Evolutionary conservation across 2,888 invertebrate genomes (phyloP), one percentile per base, ranked within the genome.

Genomic region (Mythimna vitellina): DNA sequence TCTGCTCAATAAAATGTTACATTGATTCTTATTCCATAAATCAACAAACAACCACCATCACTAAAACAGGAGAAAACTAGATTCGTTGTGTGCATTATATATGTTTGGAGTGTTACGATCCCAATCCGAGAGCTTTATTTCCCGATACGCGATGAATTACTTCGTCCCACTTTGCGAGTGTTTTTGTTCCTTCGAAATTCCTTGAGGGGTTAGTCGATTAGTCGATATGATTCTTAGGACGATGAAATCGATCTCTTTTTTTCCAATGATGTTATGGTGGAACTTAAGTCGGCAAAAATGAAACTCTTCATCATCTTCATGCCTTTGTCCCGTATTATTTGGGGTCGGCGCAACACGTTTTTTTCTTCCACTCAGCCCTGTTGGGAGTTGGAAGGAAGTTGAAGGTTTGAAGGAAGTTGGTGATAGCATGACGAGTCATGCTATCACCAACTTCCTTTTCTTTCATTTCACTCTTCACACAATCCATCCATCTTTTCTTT

Each of bases 11-110:
- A 49, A 20, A 49, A 20, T 20, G 7, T 20, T 20, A 49, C 49
- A 20, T 20, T 12, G 25, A 8, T 6, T 57, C 9, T 49, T 38
- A 20, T 51, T 64, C 12, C 46, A 38, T 14, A 70, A 68, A 70
- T 64, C 65, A n/a, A 46, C 46, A 46, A 46, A 60, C 29, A 3
- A 60, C 46, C 53, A 14, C 8, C 53, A 73, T 81, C 58, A 82
- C 79, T 62, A 66, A 58, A 65, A n/a, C 22, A 72, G 58, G 38
- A 38, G 80, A 68, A 76, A 88, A 51, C 70, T 88, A 90, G 90
- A 91, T 91, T 91, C 73, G 84, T 14, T 25, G 87, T 88, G 87
- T 93, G 92, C 92, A 93, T 93, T 92, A 93, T 93, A 92, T 91
- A 94, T 93, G 92, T 88, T 89, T 85, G 86, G 90, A 89, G 86